phyloP scores from a whole-genome alignment of 2,113 vertebrate genomes.

The Pteruthius melanotis region DNA sequence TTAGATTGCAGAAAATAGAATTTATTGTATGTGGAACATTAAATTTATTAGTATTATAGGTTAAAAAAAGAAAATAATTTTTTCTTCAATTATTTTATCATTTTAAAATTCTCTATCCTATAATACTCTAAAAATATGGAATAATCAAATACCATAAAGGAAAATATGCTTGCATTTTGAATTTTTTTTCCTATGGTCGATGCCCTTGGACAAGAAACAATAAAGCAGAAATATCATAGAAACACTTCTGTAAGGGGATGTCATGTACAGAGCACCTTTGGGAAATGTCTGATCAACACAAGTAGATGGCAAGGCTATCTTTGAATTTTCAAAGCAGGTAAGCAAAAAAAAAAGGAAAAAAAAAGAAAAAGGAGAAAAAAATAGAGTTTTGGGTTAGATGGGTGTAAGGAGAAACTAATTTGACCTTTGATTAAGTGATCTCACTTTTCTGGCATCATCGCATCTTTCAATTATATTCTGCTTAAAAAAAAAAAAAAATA shows the following conservation, averaged over 20 bases:
- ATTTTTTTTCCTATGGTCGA: background rate
- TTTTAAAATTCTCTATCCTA: background rate
- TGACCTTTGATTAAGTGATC: conserved; percentile 55
- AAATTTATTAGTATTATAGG: background rate
- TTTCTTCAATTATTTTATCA: background rate
- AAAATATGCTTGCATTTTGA: background rate
- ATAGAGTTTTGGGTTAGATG: conserved; percentile 26
- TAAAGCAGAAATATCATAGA: conserved; percentile 15
- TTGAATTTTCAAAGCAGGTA: conserved; percentile 23
- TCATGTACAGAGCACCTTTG: background rate
- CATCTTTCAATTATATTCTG: conserved; percentile 59
- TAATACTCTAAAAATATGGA: background rate
- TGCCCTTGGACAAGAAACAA: conserved; percentile 34
- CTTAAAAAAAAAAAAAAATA: conserved; percentile 27
- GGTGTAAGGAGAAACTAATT: conserved; percentile 51
- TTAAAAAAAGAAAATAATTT: background rate
- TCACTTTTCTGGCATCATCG: conserved; percentile 37
- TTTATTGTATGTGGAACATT: background rate
- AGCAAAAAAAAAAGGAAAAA: background rate
- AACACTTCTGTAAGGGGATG: background rate
- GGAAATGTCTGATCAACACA: background rate
- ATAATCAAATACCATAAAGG: background rate
- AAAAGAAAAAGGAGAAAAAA: background rate
- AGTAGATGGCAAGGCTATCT: background rate
- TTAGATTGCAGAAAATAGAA: background rate